Evolutionary conservation across 2,797 vertebrate species (phyloP).

Genomic region (Odontamblyopus lacepedii): DNA sequence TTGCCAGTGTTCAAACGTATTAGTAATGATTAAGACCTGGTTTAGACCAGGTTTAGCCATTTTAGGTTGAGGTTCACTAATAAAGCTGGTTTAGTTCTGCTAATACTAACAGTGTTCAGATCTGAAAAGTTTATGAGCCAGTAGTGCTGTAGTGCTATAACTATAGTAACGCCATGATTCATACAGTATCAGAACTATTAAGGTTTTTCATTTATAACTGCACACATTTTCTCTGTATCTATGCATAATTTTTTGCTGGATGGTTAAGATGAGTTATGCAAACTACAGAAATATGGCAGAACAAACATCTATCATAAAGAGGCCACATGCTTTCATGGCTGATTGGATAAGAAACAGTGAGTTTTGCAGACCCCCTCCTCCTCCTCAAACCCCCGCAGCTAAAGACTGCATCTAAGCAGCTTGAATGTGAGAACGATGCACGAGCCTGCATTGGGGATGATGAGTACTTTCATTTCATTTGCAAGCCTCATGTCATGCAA

Average conservation of each 20-base stretch:
- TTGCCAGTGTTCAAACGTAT: neutral
- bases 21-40: neutral
- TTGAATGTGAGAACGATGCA: slow-evolving; percentile 40
- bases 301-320: slow-evolving; percentile 43
- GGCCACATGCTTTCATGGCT: slow-evolving; percentile 39
- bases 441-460: slow-evolving; percentile 39
- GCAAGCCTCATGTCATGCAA: slow-evolving; percentile 20
- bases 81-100: neutral
- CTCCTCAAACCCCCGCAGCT: slow-evolving; percentile 13
- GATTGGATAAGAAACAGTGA: slow-evolving; percentile 45
- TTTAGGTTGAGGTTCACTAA: neutral
- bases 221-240: slow-evolving; percentile 38
- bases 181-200: slow-evolving; percentile 22
- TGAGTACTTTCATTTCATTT: slow-evolving; percentile 49
- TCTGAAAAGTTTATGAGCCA: neutral
- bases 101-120: neutral
- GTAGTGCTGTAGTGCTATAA: neutral
- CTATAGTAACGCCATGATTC: neutral
- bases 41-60: neutral
- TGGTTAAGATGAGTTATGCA: slow-evolving; percentile 50
- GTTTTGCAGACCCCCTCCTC: slow-evolving; percentile 19
- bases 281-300: slow-evolving; percentile 42
- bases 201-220: slow-evolving; percentile 41
- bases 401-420: slow-evolving; percentile 44
- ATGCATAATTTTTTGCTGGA: slow-evolving; percentile 45